phyloP scores from a whole-genome alignment of 2,797 vertebrate species.

The Xerus rutilus region DNA sequence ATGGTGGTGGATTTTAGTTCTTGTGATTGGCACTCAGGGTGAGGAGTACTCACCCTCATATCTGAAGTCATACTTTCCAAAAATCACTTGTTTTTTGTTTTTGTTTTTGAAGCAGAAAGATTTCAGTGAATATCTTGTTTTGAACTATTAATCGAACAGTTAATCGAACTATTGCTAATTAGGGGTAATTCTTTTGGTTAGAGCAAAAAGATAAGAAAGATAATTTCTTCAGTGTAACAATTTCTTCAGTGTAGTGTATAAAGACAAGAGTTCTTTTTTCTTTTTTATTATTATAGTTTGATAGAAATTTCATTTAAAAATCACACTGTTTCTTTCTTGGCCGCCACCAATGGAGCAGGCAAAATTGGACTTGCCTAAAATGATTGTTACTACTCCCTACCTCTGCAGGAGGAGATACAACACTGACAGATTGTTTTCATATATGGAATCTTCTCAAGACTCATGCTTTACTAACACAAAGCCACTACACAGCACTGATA shows the following conservation, averaged over 20 bases:
- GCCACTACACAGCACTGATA: not conserved
- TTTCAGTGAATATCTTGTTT: not conserved
- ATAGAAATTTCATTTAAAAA: conserved; percentile 41
- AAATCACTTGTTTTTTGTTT: not conserved
- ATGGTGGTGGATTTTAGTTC: not conserved
- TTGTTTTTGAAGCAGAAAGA: not conserved
- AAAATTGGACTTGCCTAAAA: conserved; percentile 43
- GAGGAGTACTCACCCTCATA: not conserved
- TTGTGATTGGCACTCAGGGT: not conserved
- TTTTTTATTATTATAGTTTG: not conserved
- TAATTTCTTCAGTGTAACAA: not conserved
- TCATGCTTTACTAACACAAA: not conserved
- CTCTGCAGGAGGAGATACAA: not conserved
- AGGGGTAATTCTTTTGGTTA: not conserved
- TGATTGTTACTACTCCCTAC: not conserved
- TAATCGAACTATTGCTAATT: not conserved
- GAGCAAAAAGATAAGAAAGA: not conserved
- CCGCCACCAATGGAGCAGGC: not conserved
- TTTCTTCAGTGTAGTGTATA: not conserved
- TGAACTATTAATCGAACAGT: not conserved
- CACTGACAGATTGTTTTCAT: conserved; percentile 8
- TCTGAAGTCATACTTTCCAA: not conserved
- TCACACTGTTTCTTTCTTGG: not conserved
- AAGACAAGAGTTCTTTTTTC: not conserved
- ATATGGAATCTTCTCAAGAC: not conserved